Base-by-base conservation (phyloP, 2,113 vertebrate genomes). In the Sardina pilchardus region DNA sequence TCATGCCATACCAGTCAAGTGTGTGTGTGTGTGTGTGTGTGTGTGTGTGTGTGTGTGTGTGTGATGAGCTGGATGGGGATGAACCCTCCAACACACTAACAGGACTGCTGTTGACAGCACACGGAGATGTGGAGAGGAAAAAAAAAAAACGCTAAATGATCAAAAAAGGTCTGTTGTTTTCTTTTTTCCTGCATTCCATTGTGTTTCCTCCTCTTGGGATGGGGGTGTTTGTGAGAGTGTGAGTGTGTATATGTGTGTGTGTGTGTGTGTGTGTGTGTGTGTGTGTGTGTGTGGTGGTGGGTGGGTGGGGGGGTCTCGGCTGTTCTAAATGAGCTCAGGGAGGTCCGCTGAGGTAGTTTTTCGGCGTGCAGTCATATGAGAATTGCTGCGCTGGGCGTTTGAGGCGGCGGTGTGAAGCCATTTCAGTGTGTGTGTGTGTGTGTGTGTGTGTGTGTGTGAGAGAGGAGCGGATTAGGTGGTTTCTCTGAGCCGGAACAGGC, bases 401-500 rank as follows among this genome's bases (percentile, higher is more conserved):
- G 93, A 94, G 92, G 94, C 93, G 93, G 93, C 93, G 94, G 94
- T 93, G 93, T 94, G 94, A 95, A 92, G 94, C 93, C 92, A 92
- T 95, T 95, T 95, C 94, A 93, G 93, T 91, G 89, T 91, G 90
- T 53, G 2, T 53, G 50, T 53, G 50, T 53, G 50, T 53, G 50
- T 53, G 50, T 53, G 50, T 53, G 50, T 53, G 50, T 91, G 90
- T 88, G 87, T 94, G 93, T 91, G 89, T 91, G 90, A 94, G 93
- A 94, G 93, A 93, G 92, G 91, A 93, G 93, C 92, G 94, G 93
- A 95, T 95, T 95, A 95, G 93, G 92, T 92, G 92, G 90, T 92
- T 93, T 90, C 93, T 95, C 92, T 95, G 94, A 95, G 94, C 94
- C 89, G 93, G 93, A 96, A 96, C 94, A 94, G 93, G 93, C 92